Percentiles rank a stretch among this genome's conserved stretches.
These are phyloP conservation scores for Arctia plantaginis DNA, from an alignment of 2,888 invertebrate genomes.

Conservation along the genomic window DNA sequence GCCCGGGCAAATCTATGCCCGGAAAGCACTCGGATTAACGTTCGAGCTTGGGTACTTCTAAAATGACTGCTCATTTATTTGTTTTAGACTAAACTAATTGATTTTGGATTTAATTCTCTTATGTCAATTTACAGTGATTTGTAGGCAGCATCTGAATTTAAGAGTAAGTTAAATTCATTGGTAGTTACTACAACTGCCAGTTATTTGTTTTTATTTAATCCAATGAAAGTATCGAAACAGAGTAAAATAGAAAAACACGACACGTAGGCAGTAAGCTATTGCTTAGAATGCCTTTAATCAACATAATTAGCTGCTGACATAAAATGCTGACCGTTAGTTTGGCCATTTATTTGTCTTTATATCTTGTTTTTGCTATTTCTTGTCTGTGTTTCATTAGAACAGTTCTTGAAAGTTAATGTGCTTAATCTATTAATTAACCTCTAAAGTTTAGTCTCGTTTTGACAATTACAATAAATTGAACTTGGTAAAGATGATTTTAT, in stretches of 20 bases:
- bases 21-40: conserved; percentile 51
- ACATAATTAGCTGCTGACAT: neutral
- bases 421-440: too few species aligned
- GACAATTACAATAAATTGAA: neutral
- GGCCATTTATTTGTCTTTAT: neutral
- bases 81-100: conserved; percentile 32
- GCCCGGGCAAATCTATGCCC: conserved; percentile 34
- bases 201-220: neutral
- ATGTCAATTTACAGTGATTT: neutral
- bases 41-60: conserved; percentile 31
- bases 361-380: neutral
- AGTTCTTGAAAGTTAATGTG: neutral
- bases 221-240: neutral
- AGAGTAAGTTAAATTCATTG: neutral
- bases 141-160: neutral
- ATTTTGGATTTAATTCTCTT: neutral
- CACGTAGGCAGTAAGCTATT: neutral
- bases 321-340: neutral
- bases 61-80: conserved; percentile 44
- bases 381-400: neutral
- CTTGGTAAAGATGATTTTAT: neutral
- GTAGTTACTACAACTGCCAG: neutral
- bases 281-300: neutral
- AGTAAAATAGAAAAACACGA: too few species aligned
- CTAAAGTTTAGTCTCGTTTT: too few species aligned